Evolutionary conservation across 2,888 invertebrate genomes (phyloP).

Genomic region (Exocentrus adspersus): DNA sequence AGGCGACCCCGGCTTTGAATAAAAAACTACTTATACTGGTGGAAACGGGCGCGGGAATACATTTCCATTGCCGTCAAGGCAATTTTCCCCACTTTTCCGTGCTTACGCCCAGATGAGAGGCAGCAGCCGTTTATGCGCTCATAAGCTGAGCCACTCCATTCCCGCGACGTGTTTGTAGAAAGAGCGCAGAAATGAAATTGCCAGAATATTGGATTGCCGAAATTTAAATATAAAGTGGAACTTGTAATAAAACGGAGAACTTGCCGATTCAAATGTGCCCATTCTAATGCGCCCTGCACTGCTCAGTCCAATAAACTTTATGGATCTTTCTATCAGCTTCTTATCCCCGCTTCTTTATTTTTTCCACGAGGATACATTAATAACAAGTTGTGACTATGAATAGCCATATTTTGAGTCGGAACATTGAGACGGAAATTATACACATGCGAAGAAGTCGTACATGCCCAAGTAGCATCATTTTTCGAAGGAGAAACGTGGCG

Average conservation of each 20-base stretch:
- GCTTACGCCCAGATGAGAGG: slow-evolving; percentile 46
- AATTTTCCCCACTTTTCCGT: slow-evolving; percentile 56
- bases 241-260: slow-evolving; percentile 56
- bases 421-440: too few species aligned
- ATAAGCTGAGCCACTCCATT: slow-evolving; percentile 52
- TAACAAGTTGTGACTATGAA: background rate
- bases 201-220: slow-evolving; percentile 62
- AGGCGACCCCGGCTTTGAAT: slow-evolving; percentile 55
- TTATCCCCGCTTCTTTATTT: slow-evolving; percentile 38
- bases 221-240: slow-evolving; percentile 65
- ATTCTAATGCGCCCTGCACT: slow-evolving; percentile 44
- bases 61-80: slow-evolving; percentile 55
- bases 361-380: slow-evolving; percentile 14
- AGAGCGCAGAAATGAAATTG: slow-evolving; percentile 61
- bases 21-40: slow-evolving; percentile 58
- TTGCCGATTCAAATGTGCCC: slow-evolving; percentile 49
- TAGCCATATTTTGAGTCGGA: background rate
- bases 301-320: slow-evolving; percentile 52
- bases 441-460: too few species aligned
- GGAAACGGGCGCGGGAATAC: slow-evolving; percentile 56
- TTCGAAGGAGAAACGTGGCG: too few species aligned
- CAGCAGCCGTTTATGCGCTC: slow-evolving; percentile 48
- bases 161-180: slow-evolving; percentile 47
- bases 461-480: too few species aligned
- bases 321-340: slow-evolving; percentile 48